Percentiles rank a stretch among this genome's conserved stretches.
phyloP scores from a whole-genome alignment of 2,797 vertebrate species.

The Gambusia yucatana region DNA sequence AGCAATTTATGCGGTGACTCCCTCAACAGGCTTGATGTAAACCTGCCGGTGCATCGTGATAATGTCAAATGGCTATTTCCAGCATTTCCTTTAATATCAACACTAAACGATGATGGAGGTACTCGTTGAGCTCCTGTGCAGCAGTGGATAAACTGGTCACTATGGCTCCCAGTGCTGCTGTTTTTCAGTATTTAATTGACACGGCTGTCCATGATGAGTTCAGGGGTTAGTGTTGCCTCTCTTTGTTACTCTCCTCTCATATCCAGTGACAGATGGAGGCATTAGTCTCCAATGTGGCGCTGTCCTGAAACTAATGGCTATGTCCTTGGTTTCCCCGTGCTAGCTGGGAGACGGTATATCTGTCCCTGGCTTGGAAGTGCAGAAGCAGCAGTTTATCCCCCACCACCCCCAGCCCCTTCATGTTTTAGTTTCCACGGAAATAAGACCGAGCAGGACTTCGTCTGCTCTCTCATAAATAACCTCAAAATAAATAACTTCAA shows the following conservation, averaged over 20 bases:
- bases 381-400: conserved; percentile 81
- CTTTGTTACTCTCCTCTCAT: conserved; percentile 83
- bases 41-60: conserved; percentile 19
- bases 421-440: conserved; percentile 82
- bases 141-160: conserved; percentile 62
- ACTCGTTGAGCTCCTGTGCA: conserved; percentile 45
- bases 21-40: conserved; percentile 7
- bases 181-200: conserved; percentile 83
- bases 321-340: conserved; percentile 79
- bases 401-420: conserved; percentile 18
- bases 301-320: conserved; percentile 84
- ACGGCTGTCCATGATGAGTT: conserved; percentile 81
- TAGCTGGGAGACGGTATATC: conserved; percentile 80
- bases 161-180: conserved; percentile 76
- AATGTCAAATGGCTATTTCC: conserved; percentile 40
- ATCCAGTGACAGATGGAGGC: conserved; percentile 82
- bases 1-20: background rate
- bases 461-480: conserved; percentile 79
- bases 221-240: conserved; percentile 82
- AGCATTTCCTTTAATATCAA: conserved; percentile 41
- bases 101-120: conserved; percentile 40
- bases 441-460: conserved; percentile 73
- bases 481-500: conserved; percentile 73
- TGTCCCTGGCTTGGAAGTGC: conserved; percentile 79
- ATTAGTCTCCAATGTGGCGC: conserved; percentile 82